These are phyloP conservation scores for Myopa testacea DNA, from an alignment of 2,888 invertebrate genomes.

Conservation along the genomic window DNA sequence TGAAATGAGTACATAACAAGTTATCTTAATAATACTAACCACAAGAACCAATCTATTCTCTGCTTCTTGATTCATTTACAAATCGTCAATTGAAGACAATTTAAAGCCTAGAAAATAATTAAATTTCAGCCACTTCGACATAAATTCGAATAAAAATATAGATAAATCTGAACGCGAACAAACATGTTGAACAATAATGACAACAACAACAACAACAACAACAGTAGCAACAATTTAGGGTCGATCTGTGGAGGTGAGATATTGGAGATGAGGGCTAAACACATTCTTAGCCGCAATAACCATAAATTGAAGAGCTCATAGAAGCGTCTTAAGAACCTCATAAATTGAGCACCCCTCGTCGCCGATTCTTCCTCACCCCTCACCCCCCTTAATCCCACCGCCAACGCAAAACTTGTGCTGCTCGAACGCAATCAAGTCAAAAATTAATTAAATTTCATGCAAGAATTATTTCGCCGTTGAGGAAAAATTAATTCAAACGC, in stretches of 20 bases:
- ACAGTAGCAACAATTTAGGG: background rate
- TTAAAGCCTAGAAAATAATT: constrained; percentile 38
- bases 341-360: background rate
- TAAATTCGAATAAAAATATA: constrained; percentile 10
- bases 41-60: too few species aligned
- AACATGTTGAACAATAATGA: background rate
- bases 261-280: background rate
- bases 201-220: background rate
- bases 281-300: constrained; percentile 53
- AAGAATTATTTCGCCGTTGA: constrained; percentile 49
- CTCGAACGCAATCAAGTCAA: constrained; percentile 67
- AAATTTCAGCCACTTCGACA: constrained; percentile 46
- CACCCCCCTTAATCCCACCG: background rate
- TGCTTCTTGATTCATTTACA: background rate
- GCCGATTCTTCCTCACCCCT: background rate
- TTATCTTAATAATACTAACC: too few species aligned
- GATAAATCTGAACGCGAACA: background rate
- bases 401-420: constrained; percentile 35
- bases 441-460: constrained; percentile 65
- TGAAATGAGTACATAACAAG: too few species aligned
- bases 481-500: constrained; percentile 48
- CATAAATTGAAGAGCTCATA: constrained; percentile 52
- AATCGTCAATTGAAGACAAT: constrained; percentile 9
- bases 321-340: background rate
- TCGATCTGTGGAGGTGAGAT: background rate